These are phyloP conservation scores for Ophioninae sp. DNA, from an alignment of 2,888 invertebrate species.

Conservation along the genomic window DNA sequence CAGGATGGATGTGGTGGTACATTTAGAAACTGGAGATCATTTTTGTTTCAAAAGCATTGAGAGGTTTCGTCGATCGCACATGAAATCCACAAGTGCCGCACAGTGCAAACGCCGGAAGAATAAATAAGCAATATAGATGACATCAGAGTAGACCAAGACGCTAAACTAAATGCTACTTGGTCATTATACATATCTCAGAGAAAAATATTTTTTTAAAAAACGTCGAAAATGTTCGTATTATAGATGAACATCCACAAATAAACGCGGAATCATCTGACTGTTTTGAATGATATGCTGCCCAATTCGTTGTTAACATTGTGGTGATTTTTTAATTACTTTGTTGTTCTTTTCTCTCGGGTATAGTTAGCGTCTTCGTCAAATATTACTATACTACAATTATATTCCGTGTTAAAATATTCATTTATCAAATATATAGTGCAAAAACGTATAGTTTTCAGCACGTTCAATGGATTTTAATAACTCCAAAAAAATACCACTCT, in stretches of 20 bases:
- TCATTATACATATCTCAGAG: no score
- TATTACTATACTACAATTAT: conserved; percentile 23
- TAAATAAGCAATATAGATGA: neutral
- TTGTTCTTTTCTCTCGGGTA: conserved; percentile 42
- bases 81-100: no score
- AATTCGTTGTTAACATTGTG: conserved; percentile 44
- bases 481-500: no score
- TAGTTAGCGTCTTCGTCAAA: conserved; percentile 40
- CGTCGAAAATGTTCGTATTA: neutral
- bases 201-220: no score
- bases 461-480: no score
- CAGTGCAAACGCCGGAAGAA: no score
- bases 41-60: conserved; percentile 12
- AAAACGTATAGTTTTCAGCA: no score
- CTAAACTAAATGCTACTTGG: neutral
- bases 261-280: conserved; percentile 4
- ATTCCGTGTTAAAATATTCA: no score
- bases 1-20: conserved; percentile 24
- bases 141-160: no score
- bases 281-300: conserved; percentile 31
- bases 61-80: neutral
- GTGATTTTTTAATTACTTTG: conserved; percentile 41
- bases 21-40: conserved; percentile 26
- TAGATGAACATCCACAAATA: neutral
- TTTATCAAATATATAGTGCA: no score